A percentile compares a stretch with the other conserved stretches of the same genome.
Evolutionary conservation across 1,140 invertebrate species (phyloP).

Genomic region (Drosophila athabasca): DNA sequence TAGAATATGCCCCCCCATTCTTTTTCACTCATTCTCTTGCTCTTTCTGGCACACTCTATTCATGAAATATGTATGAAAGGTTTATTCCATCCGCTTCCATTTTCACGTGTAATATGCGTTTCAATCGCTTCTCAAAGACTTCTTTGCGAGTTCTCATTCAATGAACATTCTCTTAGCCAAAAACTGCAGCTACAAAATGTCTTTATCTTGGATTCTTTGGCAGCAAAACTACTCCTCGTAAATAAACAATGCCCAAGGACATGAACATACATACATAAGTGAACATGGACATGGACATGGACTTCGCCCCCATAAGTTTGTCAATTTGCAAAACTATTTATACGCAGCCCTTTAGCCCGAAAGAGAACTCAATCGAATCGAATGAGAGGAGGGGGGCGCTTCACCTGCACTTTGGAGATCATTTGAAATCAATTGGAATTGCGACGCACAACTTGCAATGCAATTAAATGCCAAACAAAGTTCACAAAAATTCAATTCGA

Average conservation of each 20-base stretch:
- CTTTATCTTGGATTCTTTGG: no score
- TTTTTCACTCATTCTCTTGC: not conserved
- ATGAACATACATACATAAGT: no score
- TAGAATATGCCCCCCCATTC: not conserved
- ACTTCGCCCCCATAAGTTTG: constrained; percentile 25
- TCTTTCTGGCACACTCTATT: not conserved
- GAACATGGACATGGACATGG: no score
- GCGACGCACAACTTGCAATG: constrained; percentile 68
- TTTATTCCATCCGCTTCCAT: constrained; percentile 11
- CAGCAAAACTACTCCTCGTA: not conserved
- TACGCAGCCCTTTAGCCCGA: constrained; percentile 28
- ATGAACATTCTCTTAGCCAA: no score
- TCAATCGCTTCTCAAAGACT: no score
- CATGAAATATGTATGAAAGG: constrained; percentile 6
- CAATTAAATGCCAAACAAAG: constrained; percentile 80
- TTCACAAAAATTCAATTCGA: constrained; percentile 72
- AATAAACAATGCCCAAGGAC: no score
- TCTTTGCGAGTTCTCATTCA: no score
- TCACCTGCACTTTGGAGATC: constrained; percentile 67
- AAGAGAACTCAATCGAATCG: constrained; percentile 39
- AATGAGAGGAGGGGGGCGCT: constrained; percentile 11
- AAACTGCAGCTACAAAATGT: no score
- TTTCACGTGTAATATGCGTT: no score
- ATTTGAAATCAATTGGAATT: constrained; percentile 67
- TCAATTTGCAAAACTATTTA: constrained; percentile 52